Percentiles rank a stretch among this genome's conserved stretches.
Evolutionary conservation across 2,888 invertebrate species (phyloP).

Genomic region (Drepana falcataria): DNA sequence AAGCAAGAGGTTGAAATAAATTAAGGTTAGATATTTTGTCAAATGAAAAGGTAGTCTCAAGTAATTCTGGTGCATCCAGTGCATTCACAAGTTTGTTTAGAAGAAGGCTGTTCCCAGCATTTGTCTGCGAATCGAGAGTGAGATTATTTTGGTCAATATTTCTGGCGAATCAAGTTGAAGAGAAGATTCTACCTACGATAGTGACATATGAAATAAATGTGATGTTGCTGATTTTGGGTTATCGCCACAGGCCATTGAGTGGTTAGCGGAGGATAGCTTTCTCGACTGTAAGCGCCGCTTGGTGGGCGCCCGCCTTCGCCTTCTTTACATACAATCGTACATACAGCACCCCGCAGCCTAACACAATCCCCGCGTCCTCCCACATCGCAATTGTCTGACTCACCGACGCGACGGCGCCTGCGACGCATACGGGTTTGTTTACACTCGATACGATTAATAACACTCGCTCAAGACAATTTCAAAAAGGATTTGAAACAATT

Average conservation of each 20-base stretch:
- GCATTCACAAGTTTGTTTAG: too few species aligned
- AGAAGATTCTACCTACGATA: background rate
- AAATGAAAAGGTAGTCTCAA: too few species aligned
- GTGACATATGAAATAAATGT: slow-evolving; percentile 6
- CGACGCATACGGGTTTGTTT: slow-evolving; percentile 61
- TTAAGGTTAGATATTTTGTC: too few species aligned
- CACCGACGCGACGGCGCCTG: slow-evolving; percentile 34
- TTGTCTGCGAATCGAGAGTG: too few species aligned
- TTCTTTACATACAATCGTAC: slow-evolving; percentile 74
- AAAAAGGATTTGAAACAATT: slow-evolving; percentile 26
- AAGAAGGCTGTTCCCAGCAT: too few species aligned
- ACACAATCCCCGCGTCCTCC: slow-evolving; percentile 52
- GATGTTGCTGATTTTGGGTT: slow-evolving; percentile 19
- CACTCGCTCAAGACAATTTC: slow-evolving; percentile 41
- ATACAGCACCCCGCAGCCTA: slow-evolving; percentile 36
- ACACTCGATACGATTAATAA: slow-evolving; percentile 66
- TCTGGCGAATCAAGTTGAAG: too few species aligned
- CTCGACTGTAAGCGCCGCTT: slow-evolving; percentile 45
- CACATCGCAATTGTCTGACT: slow-evolving; percentile 71
- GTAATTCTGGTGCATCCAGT: too few species aligned
- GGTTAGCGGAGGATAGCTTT: slow-evolving; percentile 33
- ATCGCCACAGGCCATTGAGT: slow-evolving; percentile 10
- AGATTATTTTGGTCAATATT: too few species aligned
- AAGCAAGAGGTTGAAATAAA: too few species aligned
- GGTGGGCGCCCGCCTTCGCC: slow-evolving; percentile 65